Conservation (phyloP, 2,797 vertebrate species). For the Semotilus atromaculatus region DNA sequence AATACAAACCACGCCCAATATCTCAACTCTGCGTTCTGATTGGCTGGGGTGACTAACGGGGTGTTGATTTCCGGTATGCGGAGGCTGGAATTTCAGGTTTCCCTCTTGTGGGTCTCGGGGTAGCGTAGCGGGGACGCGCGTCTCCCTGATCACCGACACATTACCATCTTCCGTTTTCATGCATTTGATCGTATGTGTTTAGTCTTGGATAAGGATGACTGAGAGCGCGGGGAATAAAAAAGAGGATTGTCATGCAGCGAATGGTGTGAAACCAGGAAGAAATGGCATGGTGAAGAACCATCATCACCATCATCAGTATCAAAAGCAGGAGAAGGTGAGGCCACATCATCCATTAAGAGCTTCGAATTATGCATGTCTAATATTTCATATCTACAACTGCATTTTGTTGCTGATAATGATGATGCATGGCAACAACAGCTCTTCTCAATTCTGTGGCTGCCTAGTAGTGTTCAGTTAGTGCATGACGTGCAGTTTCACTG, state of each 20-base stretch:
- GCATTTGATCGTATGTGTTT: conserved; percentile 61
- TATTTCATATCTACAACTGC: neutral
- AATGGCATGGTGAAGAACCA: conserved; percentile 70
- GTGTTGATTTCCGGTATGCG: conserved; percentile 73
- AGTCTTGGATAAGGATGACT: conserved; percentile 67
- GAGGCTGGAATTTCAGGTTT: conserved; percentile 71
- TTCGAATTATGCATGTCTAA: neutral
- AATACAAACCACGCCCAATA: conserved; percentile 3
- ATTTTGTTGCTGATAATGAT: neutral
- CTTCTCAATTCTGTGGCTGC: neutral
- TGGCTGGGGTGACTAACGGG: conserved; percentile 59
- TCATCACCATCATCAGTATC: conserved; percentile 56
- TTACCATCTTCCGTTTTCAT: conserved; percentile 67
- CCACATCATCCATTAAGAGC: conserved; percentile 7
- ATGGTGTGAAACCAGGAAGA: conserved; percentile 71
- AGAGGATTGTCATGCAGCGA: conserved; percentile 66
- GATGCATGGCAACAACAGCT: conserved; percentile 9
- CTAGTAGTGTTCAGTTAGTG: neutral
- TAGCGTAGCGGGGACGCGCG: conserved; percentile 61
- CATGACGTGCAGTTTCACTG: conserved; percentile 14
- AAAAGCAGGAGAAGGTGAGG: conserved; percentile 67
- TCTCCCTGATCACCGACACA: conserved; percentile 56
- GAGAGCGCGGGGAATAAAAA: conserved; percentile 70
- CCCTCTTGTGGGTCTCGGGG: conserved; percentile 26
- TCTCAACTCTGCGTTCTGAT: conserved; percentile 1